Conservation (phyloP, 2,113 vertebrate species). For the Bubo blakistoni region DNA sequence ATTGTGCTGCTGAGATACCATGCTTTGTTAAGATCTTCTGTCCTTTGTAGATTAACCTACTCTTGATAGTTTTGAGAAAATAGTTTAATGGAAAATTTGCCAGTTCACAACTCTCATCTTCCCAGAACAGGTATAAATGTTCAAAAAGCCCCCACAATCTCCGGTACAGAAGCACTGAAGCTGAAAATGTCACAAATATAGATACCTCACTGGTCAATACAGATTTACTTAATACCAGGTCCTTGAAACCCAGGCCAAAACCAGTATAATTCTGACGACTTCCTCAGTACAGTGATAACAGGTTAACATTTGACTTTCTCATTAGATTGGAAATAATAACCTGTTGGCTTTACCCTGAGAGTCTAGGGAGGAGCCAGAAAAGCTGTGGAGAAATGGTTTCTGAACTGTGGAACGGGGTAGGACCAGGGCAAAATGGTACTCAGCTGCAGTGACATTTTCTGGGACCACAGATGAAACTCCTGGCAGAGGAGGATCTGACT, state of each 20-base stretch:
- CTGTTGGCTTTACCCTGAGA: not conserved
- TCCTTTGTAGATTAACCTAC: slow-evolving; percentile 15
- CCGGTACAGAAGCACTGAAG: not conserved
- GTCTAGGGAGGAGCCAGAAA: not conserved
- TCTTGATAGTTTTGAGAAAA: slow-evolving; percentile 4
- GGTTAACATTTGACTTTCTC: not conserved
- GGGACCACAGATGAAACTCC: not conserved
- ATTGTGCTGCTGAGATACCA: slow-evolving; percentile 18
- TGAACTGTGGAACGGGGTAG: not conserved
- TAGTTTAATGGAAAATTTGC: not conserved
- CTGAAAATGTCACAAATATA: not conserved
- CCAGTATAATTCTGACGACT: fast-evolving
- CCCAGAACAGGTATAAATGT: not conserved
- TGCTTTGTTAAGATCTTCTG: slow-evolving; percentile 29
- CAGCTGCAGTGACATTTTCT: not conserved
- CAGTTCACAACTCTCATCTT: not conserved
- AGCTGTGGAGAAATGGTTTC: not conserved
- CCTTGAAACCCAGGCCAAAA: not conserved
- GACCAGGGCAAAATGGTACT: not conserved
- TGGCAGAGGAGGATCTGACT: not conserved
- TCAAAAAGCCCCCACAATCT: not conserved
- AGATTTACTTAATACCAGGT: not conserved
- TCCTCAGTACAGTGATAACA: not conserved
- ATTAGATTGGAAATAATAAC: not conserved
- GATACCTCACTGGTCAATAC: not conserved